Conservation (phyloP, 37 sponge, comb jelly and placozoan genomes). For the Chondrilla cf. caribensis region DNA sequence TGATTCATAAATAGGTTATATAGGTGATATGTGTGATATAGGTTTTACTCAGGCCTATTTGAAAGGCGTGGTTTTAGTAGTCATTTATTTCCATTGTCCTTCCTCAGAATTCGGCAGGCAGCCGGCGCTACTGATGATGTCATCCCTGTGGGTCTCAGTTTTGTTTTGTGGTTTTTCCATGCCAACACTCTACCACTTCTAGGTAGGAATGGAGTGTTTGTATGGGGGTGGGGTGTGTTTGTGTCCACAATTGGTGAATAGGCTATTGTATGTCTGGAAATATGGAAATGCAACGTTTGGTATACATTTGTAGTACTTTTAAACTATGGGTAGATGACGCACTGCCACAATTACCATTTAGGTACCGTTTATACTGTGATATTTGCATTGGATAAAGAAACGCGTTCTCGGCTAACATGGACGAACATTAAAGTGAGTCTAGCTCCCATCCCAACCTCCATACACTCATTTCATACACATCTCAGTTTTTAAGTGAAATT, state of each 20-base stretch:
- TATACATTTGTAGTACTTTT: too few relatives aligned
- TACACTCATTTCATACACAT: neutral
- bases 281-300: too few relatives aligned
- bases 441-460: neutral
- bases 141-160: conserved; percentile 1
- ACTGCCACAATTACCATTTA: neutral
- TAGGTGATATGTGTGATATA: too few relatives aligned
- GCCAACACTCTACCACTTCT: neutral
- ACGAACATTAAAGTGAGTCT: conserved; percentile 22
- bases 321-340: too few relatives aligned
- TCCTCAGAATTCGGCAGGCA: conserved; percentile 5
- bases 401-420: conserved; percentile 12
- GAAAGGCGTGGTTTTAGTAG: too few relatives aligned
- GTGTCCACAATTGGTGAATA: too few relatives aligned
- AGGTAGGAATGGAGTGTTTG: conserved; percentile 5
- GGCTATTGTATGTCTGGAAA: too few relatives aligned
- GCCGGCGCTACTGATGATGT: neutral
- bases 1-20: too few relatives aligned
- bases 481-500: too few relatives aligned
- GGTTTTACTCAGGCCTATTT: too few relatives aligned
- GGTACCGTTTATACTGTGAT: conserved; percentile 26
- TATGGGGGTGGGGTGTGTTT: too few relatives aligned
- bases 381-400: conserved; percentile 40
- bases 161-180: conserved; percentile 5
- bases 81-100: too few relatives aligned